A percentile compares a stretch with the other conserved stretches of the same genome.
These are phyloP conservation scores for Drosophila koepferae DNA, from an alignment of 2,888 invertebrate genomes.

Conservation along the genomic window DNA sequence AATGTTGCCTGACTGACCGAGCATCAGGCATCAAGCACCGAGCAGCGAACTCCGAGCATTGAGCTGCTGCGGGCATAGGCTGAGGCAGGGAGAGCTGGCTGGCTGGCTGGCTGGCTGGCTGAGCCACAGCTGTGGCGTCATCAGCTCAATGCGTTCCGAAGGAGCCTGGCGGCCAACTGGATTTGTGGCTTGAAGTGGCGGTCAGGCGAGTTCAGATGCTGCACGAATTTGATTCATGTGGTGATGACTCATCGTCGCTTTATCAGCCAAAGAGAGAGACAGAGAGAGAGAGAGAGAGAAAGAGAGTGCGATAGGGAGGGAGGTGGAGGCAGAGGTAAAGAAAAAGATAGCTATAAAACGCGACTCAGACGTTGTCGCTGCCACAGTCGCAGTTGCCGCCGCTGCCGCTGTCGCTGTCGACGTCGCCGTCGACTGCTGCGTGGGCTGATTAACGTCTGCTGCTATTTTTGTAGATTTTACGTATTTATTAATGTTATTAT, in stretches of 20 bases:
- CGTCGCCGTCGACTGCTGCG: conserved; percentile 27
- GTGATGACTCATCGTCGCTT: conserved; percentile 59
- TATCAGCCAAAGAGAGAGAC: conserved; percentile 37
- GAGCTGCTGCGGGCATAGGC: not conserved
- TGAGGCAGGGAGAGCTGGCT: not conserved
- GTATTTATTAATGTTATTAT: conserved; percentile 53
- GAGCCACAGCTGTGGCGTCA: conserved; percentile 28
- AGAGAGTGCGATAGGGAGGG: not conserved
- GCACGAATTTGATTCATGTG: conserved; percentile 68
- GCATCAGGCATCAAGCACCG: not conserved
- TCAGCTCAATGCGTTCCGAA: conserved; percentile 25
- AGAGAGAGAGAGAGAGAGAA: conserved; percentile 9
- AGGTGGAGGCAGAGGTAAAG: conserved; percentile 5
- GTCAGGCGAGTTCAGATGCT: conserved; percentile 68
- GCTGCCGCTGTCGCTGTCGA: not conserved
- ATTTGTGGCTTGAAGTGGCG: conserved; percentile 26
- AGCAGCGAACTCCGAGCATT: not conserved
- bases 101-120: not conserved
- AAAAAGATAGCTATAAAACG: conserved; percentile 8
- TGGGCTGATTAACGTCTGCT: conserved; percentile 65
- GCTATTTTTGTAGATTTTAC: conserved; percentile 54
- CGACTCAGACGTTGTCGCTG: conserved; percentile 19
- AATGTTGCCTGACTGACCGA: conserved; percentile 17
- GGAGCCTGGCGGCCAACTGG: conserved; percentile 27
- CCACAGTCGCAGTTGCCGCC: conserved; percentile 4